A percentile compares a stretch with the other conserved stretches of the same genome.
Evolutionary conservation across 1,140 invertebrate genomes (phyloP).

Genomic region (Aphelenchoides avenae): DNA sequence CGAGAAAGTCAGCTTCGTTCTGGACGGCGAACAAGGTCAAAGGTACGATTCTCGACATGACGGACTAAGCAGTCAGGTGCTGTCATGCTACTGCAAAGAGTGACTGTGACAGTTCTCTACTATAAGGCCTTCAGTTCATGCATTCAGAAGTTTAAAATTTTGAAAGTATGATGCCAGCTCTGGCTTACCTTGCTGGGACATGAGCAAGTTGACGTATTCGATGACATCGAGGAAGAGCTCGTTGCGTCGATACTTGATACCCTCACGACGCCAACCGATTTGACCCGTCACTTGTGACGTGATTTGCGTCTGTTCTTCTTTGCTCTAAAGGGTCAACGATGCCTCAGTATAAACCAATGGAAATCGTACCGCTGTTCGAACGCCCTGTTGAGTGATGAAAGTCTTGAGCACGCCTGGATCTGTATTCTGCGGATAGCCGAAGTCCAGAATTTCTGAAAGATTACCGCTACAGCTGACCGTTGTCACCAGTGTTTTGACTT

Average conservation of each 20-base stretch:
- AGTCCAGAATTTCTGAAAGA: constrained; percentile 92
- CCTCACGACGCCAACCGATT: constrained; percentile 98
- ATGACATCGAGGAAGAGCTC: constrained; percentile 97
- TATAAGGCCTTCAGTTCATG: not conserved
- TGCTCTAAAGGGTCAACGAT: constrained; percentile 69
- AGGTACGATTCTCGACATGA: too few relatives aligned
- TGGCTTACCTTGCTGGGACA: constrained; percentile 90
- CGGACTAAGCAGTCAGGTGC: too few relatives aligned
- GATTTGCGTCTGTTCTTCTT: constrained; percentile 98
- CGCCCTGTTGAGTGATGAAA: constrained; percentile 98
- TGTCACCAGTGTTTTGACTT: too few relatives aligned
- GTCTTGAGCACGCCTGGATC: constrained; percentile 98
- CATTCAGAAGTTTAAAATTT: constrained; percentile 16
- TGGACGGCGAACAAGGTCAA: too few relatives aligned
- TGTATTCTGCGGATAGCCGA: constrained; percentile 99
- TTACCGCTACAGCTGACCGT: not conserved
- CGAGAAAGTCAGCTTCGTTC: constrained; percentile 13
- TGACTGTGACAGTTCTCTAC: not conserved
- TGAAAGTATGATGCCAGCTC: constrained; percentile 1
- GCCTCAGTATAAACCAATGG: too few relatives aligned
- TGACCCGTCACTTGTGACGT: constrained; percentile 95
- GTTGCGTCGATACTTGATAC: constrained; percentile 97
- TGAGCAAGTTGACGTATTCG: constrained; percentile 96
- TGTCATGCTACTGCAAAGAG: not conserved
- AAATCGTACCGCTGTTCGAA: constrained; percentile 74